Percentiles rank a stretch among this genome's conserved stretches.
phyloP scores from a whole-genome alignment of 2,797 vertebrate species.

The Onychomys torridus region DNA sequence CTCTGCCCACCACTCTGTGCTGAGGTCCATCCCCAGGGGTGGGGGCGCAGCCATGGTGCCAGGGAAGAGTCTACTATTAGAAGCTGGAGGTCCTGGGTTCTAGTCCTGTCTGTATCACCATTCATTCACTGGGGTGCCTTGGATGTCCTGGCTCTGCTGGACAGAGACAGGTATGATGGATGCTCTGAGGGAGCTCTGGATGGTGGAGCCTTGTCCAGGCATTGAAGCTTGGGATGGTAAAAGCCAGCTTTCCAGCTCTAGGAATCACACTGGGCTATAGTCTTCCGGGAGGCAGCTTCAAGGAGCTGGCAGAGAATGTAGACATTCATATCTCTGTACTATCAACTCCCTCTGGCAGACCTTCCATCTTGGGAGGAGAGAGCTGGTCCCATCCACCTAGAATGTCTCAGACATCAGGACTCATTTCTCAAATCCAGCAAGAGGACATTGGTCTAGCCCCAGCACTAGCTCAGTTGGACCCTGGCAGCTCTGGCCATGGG shows the following conservation, averaged over 20 bases:
- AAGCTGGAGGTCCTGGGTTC: background rate
- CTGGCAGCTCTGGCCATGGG: background rate
- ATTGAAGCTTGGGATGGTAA: background rate
- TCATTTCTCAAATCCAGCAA: slow-evolving; percentile 1
- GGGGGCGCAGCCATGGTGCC: background rate
- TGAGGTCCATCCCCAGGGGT: background rate
- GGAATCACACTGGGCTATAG: background rate
- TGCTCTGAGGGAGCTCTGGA: background rate
- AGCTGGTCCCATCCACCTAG: background rate
- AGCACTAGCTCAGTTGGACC: background rate
- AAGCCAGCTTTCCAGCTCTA: background rate
- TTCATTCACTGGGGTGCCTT: background rate
- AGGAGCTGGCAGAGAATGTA: background rate
- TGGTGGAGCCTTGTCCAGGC: background rate
- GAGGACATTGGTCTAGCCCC: background rate
- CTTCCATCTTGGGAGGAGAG: background rate
- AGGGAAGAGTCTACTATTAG: background rate
- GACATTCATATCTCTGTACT: background rate
- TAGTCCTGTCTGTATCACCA: background rate
- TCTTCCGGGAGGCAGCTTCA: background rate
- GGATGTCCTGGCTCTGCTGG: slow-evolving; percentile 28
- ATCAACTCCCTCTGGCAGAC: background rate
- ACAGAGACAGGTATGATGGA: background rate
- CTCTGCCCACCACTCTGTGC: background rate
- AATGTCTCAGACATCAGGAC: background rate